Conservation (phyloP, 2,113 vertebrate species). For the Sprattus sprattus region DNA sequence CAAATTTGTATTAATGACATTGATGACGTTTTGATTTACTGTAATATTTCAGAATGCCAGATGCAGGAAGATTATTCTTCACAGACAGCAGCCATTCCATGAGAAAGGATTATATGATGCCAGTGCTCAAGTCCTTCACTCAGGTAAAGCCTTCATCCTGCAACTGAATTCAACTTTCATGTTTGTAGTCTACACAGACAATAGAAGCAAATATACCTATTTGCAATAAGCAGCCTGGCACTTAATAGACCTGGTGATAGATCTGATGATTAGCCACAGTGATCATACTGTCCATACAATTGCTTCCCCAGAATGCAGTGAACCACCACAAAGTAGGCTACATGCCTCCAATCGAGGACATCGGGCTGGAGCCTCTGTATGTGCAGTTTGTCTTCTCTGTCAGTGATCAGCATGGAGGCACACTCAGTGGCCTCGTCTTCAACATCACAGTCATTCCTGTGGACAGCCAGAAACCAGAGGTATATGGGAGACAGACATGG, state of each 20-base stretch:
- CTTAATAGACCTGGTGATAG: background rate
- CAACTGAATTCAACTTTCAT: too few species aligned
- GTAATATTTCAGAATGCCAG: slow-evolving; percentile 63
- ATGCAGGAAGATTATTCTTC: slow-evolving; percentile 73
- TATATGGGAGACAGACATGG: slow-evolving; percentile 35
- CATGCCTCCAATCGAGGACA: slow-evolving; percentile 75
- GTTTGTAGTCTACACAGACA: background rate
- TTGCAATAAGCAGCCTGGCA: background rate
- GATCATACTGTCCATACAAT: background rate
- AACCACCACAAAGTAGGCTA: slow-evolving; percentile 78
- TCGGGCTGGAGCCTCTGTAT: slow-evolving; percentile 65
- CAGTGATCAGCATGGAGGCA: slow-evolving; percentile 71
- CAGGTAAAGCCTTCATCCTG: slow-evolving; percentile 66
- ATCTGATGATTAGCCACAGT: background rate
- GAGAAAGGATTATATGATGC: slow-evolving; percentile 67
- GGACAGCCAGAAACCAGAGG: slow-evolving; percentile 72
- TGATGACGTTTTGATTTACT: too few species aligned
- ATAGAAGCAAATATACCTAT: background rate
- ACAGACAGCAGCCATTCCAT: slow-evolving; percentile 66
- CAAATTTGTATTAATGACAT: too few species aligned
- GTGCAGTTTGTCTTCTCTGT: slow-evolving; percentile 79
- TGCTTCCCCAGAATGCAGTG: slow-evolving; percentile 65
- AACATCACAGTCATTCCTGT: slow-evolving; percentile 72
- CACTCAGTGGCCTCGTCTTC: slow-evolving; percentile 66
- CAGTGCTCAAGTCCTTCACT: slow-evolving; percentile 72